phyloP scores from a whole-genome alignment of 2,797 vertebrate genomes.

The Gouania willdenowi region DNA sequence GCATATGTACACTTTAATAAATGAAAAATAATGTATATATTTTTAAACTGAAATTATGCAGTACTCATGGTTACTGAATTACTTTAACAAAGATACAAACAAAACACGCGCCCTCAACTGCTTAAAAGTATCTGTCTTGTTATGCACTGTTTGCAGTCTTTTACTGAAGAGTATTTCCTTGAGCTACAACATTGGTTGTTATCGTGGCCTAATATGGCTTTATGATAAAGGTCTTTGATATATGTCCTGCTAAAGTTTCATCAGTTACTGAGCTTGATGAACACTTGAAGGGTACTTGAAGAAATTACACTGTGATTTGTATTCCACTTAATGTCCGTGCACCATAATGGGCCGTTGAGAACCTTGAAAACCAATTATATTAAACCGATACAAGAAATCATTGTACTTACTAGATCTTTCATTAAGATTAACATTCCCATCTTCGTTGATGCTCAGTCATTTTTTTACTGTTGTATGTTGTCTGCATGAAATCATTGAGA shows the following conservation, averaged over 20 bases:
- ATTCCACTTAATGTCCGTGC: constrained; percentile 31
- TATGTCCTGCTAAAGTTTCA: constrained; percentile 20
- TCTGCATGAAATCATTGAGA: neutral
- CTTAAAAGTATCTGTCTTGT: no score
- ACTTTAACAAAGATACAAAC: no score
- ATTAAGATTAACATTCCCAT: constrained; percentile 4
- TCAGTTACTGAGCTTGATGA: constrained; percentile 30
- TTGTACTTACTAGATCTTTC: constrained; percentile 15
- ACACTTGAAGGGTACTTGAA: constrained; percentile 40
- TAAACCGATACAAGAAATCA: constrained; percentile 27
- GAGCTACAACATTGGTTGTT: no score
- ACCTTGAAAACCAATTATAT: constrained; percentile 28
- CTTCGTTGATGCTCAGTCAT: neutral
- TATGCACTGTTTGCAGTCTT: no score
- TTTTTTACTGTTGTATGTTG: neutral
- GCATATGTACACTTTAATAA: no score
- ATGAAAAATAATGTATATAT: no score
- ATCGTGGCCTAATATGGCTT: constrained; percentile 10
- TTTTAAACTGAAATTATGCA: no score
- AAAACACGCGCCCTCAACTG: no score
- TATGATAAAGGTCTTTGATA: constrained; percentile 15
- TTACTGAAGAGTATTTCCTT: no score
- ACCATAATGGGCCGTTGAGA: constrained; percentile 21
- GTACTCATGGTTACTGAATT: no score
- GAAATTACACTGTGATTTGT: constrained; percentile 45